Evolutionary conservation across 2,113 vertebrate genomes (phyloP).

Genomic region (Psammodynastes pulverulentus): DNA sequence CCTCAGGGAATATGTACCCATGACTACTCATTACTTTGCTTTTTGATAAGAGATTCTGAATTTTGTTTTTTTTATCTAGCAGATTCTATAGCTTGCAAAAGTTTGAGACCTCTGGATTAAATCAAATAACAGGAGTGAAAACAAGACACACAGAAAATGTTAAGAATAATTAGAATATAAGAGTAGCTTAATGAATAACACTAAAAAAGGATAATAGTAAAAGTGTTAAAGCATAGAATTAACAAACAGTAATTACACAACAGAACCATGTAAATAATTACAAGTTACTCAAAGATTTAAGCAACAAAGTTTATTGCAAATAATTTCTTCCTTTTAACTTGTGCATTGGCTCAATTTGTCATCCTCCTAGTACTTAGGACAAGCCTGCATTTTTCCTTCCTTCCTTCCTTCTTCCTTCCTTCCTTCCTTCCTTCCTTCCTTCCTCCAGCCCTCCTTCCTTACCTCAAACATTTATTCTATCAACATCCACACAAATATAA

Average conservation of each 20-base stretch:
- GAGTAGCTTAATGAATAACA: neutral
- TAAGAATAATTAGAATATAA: neutral
- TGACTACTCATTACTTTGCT: neutral
- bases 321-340: neutral
- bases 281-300: neutral
- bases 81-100: neutral
- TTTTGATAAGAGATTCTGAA: neutral
- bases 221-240: neutral
- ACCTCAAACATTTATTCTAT: neutral
- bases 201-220: neutral
- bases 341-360: neutral
- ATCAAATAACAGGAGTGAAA: neutral
- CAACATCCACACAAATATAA: constrained; percentile 16
- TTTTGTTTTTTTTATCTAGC: neutral
- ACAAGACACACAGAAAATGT: neutral
- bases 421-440: neutral
- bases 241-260: neutral
- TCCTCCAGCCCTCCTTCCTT: neutral
- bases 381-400: neutral
- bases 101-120: neutral
- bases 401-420: neutral
- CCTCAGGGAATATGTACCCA: neutral
- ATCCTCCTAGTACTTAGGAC: neutral
- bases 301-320: neutral
- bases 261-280: neutral